Percentiles rank a stretch among this genome's conserved stretches.
phyloP scores from a whole-genome alignment of 1,140 invertebrate species.

The Eupristina koningsbergeri region DNA sequence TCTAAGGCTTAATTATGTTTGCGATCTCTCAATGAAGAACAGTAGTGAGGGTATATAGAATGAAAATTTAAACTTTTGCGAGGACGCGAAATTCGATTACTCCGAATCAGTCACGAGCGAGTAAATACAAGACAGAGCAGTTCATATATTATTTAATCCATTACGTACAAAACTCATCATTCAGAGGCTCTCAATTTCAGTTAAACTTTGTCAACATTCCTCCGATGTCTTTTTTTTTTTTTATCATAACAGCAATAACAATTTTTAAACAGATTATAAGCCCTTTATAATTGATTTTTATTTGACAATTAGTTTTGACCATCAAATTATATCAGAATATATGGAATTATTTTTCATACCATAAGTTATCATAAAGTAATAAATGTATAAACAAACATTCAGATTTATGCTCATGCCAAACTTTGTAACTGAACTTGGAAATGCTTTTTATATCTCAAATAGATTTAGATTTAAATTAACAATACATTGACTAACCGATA shows the following conservation, averaged over 20 bases:
- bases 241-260: too few relatives aligned
- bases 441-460: too few relatives aligned
- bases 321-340: too few relatives aligned
- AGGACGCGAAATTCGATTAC: slow-evolving; percentile 29
- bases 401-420: too few relatives aligned
- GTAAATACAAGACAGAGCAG: background rate
- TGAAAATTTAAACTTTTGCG: slow-evolving; percentile 23
- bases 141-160: slow-evolving; percentile 1
- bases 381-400: too few relatives aligned
- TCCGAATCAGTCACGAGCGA: slow-evolving; percentile 1
- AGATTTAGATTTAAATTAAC: too few relatives aligned
- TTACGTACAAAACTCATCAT: background rate
- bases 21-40: background rate
- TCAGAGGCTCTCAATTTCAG: background rate
- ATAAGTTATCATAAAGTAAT: too few relatives aligned
- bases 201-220: background rate
- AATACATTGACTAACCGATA: too few relatives aligned
- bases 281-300: slow-evolving; percentile 10
- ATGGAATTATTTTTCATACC: too few relatives aligned
- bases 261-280: background rate
- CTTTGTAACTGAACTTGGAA: too few relatives aligned
- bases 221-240: background rate
- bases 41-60: background rate
- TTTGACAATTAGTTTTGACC: background rate
- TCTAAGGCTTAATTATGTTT: slow-evolving; percentile 48